Base-by-base conservation (phyloP, 2,888 invertebrate genomes). In the Rotaria socialis region DNA sequence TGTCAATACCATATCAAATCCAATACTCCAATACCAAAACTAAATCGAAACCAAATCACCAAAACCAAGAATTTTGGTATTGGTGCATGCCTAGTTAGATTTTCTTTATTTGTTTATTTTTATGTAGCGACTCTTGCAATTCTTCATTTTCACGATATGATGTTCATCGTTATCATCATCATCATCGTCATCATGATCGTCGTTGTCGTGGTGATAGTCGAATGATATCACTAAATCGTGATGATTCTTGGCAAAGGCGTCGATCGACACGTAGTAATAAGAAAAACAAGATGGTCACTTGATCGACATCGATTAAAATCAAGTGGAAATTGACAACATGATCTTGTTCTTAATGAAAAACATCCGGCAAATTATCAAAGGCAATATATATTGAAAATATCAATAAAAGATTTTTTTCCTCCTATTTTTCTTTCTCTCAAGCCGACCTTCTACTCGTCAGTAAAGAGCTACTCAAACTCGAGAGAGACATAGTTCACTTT, bases 21-120 rank as follows among this genome's bases (percentile, higher is more conserved):
- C 52, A 52, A 52, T 16, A 52, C 52, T 16, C 16, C 10, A 16
- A 52, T 14, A 52, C n/a, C 58, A 58, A n/a, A 58, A 58, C 10
- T n/a, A 58, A 2, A 58, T 50, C 50, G 11, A 50, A 50, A 50
- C 1, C 11, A 50, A 50, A 11, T n/a, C n/a, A 7, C n/a, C 19
- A 55, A 55, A 22, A 55, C 11, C n/a, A 58, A 58, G n/a, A 58
- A 22, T 58, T 58, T 58, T 58, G 58, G n/a, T n/a, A n/a, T 58
- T 58, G 58, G n/a, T 58, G 58, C 58, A 58, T 58, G 58, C 58
- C 58, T n/a, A n/a, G n/a, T n/a, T n/a, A n/a, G n/a, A n/a, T 22
- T 43, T 5, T 11, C 2, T 6, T 24, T 24, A 19, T 8, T 24
- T 0, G 24, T 10, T 67, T 22, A 16, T 24, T 27, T 80, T 47